Percentiles rank a stretch among this genome's conserved stretches.
phyloP scores from a whole-genome alignment of 2,113 vertebrate genomes.

The Craseonycteris thonglongyai region DNA sequence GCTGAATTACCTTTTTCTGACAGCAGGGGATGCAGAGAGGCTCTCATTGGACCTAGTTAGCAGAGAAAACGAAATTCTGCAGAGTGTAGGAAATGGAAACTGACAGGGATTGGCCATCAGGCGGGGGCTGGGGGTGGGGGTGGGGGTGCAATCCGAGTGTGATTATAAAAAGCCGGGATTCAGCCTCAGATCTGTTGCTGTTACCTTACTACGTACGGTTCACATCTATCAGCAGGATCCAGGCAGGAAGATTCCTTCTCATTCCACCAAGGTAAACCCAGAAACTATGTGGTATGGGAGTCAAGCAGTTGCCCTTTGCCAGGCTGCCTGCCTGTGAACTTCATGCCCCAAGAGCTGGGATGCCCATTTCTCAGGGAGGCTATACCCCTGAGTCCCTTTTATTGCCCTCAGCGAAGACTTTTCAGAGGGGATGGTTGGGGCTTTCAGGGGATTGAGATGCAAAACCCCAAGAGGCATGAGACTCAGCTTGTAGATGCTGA shows the following conservation, averaged over 20 bases:
- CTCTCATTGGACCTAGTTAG: neutral
- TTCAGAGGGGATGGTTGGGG: neutral
- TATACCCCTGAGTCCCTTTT: neutral
- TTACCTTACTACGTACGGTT: neutral
- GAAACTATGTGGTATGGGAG: neutral
- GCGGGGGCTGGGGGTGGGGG: too few relatives aligned
- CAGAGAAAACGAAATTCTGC: neutral
- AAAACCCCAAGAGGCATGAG: neutral
- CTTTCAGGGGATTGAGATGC: neutral
- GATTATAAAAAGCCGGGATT: constrained; percentile 42
- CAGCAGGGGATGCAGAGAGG: neutral
- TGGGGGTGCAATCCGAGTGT: neutral
- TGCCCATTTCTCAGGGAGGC: neutral
- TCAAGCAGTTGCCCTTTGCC: neutral
- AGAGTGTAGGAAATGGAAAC: constrained; percentile 25
- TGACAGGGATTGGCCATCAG: constrained; percentile 39
- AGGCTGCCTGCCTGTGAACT: neutral
- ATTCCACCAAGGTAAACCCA: constrained; percentile 44
- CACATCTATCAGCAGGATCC: neutral
- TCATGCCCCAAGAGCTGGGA: neutral
- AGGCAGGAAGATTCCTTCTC: neutral
- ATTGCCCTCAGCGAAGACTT: neutral
- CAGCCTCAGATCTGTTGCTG: neutral
- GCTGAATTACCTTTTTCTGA: constrained; percentile 18
- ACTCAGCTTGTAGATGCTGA: neutral